Evolutionary conservation across 2,888 invertebrate genomes (phyloP).

Genomic region (Apeira syringaria): DNA sequence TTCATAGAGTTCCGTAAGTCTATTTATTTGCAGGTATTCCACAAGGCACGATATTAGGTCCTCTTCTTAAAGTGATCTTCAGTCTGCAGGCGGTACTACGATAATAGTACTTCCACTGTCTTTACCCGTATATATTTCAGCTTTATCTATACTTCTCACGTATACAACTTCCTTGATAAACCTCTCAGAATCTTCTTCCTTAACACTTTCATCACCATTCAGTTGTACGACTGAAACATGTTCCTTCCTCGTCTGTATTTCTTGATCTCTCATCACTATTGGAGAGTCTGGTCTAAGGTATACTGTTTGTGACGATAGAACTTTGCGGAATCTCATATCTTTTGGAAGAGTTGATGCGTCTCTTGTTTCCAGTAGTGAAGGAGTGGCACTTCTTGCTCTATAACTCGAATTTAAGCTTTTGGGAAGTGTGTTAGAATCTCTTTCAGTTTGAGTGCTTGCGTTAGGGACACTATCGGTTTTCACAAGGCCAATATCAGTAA

Average conservation of each 20-base stretch:
- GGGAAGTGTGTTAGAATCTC: slow-evolving; percentile 56
- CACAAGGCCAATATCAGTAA: slow-evolving; percentile 68
- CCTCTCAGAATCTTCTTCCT: slow-evolving; percentile 50
- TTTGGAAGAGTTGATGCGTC: slow-evolving; percentile 71
- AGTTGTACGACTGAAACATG: slow-evolving; percentile 71
- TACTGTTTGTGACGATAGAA: slow-evolving; percentile 69
- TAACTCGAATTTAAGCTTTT: slow-evolving; percentile 67
- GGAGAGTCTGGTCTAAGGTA: slow-evolving; percentile 70
- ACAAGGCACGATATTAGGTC: slow-evolving; percentile 26
- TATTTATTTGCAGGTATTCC: slow-evolving; percentile 11
- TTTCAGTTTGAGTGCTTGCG: slow-evolving; percentile 22
- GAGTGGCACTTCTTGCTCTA: slow-evolving; percentile 60
- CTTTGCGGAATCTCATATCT: slow-evolving; percentile 76
- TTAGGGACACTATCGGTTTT: slow-evolving; percentile 53
- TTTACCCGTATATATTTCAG: slow-evolving; percentile 62
- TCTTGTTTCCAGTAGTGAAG: slow-evolving; percentile 50
- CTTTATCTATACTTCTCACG: slow-evolving; percentile 59
- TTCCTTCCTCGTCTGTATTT: slow-evolving; percentile 49
- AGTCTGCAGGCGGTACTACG: slow-evolving; percentile 72
- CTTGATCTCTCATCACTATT: slow-evolving; percentile 39
- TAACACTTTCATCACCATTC: slow-evolving; percentile 64
- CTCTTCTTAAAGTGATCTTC: slow-evolving; percentile 36
- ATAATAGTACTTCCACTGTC: slow-evolving; percentile 77
- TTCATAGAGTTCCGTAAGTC: slow-evolving; percentile 3
- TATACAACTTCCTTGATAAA: slow-evolving; percentile 63